These are phyloP conservation scores for Blennius ocellaris DNA, from an alignment of 2,113 vertebrate genomes.

Conservation along the genomic window DNA sequence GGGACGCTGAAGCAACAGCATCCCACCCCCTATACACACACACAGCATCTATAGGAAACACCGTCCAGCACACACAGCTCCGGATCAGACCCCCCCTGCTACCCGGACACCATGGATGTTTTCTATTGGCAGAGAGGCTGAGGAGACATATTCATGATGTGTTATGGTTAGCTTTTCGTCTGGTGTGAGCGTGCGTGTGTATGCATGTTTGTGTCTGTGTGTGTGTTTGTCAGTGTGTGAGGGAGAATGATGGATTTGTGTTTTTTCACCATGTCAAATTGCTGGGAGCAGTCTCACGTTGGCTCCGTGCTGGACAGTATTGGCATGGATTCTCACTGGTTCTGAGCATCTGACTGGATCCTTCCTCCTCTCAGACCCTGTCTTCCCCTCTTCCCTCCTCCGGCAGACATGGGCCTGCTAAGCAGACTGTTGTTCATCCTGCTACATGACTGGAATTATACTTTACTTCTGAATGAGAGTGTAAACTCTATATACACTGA, in stretches of 20 bases:
- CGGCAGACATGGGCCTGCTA: slow-evolving; percentile 81
- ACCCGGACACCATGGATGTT: slow-evolving; percentile 68
- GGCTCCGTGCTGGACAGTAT: slow-evolving; percentile 55
- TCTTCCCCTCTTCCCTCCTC: slow-evolving; percentile 62
- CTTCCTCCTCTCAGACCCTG: slow-evolving; percentile 39
- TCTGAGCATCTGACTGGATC: slow-evolving; percentile 66
- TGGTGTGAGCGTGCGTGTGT: slow-evolving; percentile 57
- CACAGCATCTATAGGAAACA: slow-evolving; percentile 71
- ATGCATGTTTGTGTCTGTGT: slow-evolving; percentile 42
- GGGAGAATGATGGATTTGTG: slow-evolving; percentile 41
- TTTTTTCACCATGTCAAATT: slow-evolving; percentile 67
- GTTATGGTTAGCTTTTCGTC: slow-evolving; percentile 75
- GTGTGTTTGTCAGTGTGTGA: slow-evolving; percentile 32
- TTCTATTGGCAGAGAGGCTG: slow-evolving; percentile 59
- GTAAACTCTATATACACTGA: slow-evolving; percentile 54
- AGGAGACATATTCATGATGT: slow-evolving; percentile 73
- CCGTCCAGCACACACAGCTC: slow-evolving; percentile 46
- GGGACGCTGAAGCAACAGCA: slow-evolving; percentile 79
- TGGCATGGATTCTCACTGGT: slow-evolving; percentile 61
- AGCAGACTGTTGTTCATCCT: slow-evolving; percentile 78
- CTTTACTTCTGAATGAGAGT: slow-evolving; percentile 63
- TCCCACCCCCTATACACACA: slow-evolving; percentile 72
- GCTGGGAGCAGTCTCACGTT: slow-evolving; percentile 46
- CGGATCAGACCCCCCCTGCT: slow-evolving; percentile 54
- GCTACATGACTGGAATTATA: slow-evolving; percentile 82